phyloP scores from a whole-genome alignment of 2,113 vertebrate species.

The Himantopus leucocephalus region DNA sequence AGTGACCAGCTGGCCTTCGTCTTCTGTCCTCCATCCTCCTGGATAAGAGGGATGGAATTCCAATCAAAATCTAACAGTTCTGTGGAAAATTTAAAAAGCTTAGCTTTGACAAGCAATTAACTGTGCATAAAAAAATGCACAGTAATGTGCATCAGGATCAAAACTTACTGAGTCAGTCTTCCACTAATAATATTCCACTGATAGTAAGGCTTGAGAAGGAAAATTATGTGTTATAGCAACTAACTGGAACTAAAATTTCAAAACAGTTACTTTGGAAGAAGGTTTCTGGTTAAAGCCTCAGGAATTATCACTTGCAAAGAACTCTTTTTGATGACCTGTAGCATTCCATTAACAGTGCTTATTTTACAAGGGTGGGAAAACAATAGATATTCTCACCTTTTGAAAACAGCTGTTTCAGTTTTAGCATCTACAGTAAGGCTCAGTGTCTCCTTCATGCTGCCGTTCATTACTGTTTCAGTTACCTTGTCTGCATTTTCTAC shows the following conservation, averaged over 20 bases:
- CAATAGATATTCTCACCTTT: conserved; percentile 81
- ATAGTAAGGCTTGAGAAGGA: background rate
- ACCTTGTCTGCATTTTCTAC: conserved; percentile 90
- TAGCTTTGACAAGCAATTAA: background rate
- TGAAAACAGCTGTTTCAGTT: conserved; percentile 98
- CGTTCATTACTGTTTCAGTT: conserved; percentile 97
- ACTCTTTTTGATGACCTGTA: background rate
- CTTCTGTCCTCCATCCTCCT: background rate
- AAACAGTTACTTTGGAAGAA: background rate
- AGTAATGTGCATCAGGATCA: background rate
- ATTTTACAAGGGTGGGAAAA: background rate
- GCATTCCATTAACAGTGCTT: background rate
- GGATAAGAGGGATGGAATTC: background rate
- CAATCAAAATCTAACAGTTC: background rate
- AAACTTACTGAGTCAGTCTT: background rate
- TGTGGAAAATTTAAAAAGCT: background rate
- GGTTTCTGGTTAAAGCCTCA: background rate
- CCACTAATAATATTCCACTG: background rate
- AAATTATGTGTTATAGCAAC: accelerated
- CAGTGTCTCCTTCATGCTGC: conserved; percentile 98
- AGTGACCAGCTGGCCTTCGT: background rate
- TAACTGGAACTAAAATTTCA: background rate
- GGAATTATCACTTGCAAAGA: background rate
- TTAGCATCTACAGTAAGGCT: conserved; percentile 99
- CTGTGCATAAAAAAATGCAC: background rate